phyloP scores from a whole-genome alignment of 2,888 invertebrate species.

The Melanophora roralis region DNA sequence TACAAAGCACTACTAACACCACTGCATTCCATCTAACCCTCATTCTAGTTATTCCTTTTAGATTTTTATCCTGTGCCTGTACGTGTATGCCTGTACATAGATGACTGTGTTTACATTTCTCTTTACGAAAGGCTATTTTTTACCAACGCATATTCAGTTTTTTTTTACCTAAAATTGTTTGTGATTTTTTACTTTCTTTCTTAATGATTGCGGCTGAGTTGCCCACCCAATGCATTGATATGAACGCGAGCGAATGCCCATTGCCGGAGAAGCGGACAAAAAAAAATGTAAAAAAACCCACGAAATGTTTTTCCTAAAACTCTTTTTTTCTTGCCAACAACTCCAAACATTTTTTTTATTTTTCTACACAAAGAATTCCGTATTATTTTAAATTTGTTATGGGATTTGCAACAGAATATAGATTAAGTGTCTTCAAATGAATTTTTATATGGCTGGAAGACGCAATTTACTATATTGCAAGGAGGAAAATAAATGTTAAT shows the following conservation, averaged over 20 bases:
- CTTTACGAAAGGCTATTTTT: constrained; percentile 40
- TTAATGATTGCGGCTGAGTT: constrained; percentile 40
- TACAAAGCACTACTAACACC: background rate
- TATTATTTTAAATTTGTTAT: background rate
- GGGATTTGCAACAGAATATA: background rate
- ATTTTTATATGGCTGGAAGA: too few relatives aligned
- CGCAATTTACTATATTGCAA: too few relatives aligned
- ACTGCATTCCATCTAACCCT: too few relatives aligned
- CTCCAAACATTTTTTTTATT: constrained; percentile 31
- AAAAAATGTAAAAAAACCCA: constrained; percentile 25
- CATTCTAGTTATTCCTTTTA: background rate
- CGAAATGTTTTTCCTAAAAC: constrained; percentile 54
- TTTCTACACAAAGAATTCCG: background rate
- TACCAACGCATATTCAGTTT: constrained; percentile 45
- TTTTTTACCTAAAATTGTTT: constrained; percentile 37
- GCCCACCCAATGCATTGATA: constrained; percentile 55
- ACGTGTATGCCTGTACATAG: constrained; percentile 38
- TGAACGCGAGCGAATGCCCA: constrained; percentile 45
- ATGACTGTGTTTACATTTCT: constrained; percentile 16
- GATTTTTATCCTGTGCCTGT: background rate
- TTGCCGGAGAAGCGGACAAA: constrained; percentile 4
- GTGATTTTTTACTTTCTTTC: constrained; percentile 19
- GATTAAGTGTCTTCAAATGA: background rate
- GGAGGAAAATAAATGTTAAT: too few relatives aligned
- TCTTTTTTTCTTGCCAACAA: constrained; percentile 31